Percentiles rank a stretch among this genome's conserved stretches.
Conservation (phyloP, 1,140 invertebrate species). For the Metaphire vulgaris region DNA sequence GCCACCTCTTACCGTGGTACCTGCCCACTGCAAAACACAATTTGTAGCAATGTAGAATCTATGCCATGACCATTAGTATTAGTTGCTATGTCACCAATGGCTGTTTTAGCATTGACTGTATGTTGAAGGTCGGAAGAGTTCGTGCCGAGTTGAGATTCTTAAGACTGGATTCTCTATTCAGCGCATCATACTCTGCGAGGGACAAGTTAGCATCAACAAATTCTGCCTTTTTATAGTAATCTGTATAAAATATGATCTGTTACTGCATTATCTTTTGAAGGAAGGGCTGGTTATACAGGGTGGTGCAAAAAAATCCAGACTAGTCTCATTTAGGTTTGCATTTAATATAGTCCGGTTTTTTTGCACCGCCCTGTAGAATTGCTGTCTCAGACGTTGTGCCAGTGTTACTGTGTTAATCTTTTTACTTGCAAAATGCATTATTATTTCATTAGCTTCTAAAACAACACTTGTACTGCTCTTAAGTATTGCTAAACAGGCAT, state of each 20-base stretch:
- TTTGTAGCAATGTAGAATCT: not conserved
- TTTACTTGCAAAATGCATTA: too few relatives aligned
- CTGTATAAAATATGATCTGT: not conserved
- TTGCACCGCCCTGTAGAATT: not conserved
- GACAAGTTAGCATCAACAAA: conserved; percentile 35
- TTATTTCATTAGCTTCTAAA: too few relatives aligned
- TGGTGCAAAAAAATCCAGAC: too few relatives aligned
- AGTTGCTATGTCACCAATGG: not conserved
- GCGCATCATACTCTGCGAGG: conserved; percentile 43
- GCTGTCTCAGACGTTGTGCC: not conserved
- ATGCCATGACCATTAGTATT: too few relatives aligned
- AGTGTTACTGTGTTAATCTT: too few relatives aligned
- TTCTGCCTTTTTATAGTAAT: not conserved
- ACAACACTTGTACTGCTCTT: too few relatives aligned
- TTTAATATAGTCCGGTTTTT: not conserved
- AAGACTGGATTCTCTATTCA: conserved; percentile 41
- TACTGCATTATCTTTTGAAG: not conserved
- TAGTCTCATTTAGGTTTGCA: too few relatives aligned
- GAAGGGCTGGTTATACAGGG: not conserved
- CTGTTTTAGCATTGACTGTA: not conserved
- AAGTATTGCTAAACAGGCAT: too few relatives aligned
- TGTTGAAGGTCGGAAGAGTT: conserved; percentile 31
- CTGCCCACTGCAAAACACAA: not conserved
- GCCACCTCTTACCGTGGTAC: too few relatives aligned
- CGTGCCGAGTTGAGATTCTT: conserved; percentile 37